These are phyloP conservation scores for Indri indri DNA, from an alignment of 2,113 vertebrate species.

Conservation along the genomic window DNA sequence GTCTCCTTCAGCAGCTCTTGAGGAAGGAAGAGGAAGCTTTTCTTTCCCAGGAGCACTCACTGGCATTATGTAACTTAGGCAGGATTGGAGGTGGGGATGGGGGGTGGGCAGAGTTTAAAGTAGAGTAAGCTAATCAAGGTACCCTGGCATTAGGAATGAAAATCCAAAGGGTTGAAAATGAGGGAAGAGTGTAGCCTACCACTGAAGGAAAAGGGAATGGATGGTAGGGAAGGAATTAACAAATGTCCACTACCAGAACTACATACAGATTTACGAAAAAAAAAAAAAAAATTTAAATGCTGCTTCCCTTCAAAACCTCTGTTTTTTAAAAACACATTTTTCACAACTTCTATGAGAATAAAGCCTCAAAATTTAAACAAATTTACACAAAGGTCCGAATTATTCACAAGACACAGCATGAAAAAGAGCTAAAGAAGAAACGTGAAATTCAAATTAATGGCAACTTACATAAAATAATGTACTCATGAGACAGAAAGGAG, in stretches of 20 bases:
- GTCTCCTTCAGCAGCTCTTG: neutral
- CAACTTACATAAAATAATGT: constrained; percentile 10
- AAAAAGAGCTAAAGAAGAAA: constrained; percentile 32
- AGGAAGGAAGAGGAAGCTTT: neutral
- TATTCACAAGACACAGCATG: neutral
- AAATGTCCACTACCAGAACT: neutral
- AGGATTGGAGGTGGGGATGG: neutral
- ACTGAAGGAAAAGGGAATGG: neutral
- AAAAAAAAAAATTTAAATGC: neutral
- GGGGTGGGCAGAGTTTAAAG: neutral
- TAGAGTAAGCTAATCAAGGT: neutral
- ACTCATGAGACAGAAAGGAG: neutral
- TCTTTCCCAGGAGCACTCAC: neutral
- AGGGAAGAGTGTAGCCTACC: neutral
- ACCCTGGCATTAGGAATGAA: neutral
- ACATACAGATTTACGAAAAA: neutral
- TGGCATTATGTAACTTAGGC: neutral
- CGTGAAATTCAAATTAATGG: neutral
- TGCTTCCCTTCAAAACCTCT: neutral
- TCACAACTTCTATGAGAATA: neutral
- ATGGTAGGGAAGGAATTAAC: neutral
- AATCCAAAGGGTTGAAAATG: neutral
- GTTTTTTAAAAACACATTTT: neutral
- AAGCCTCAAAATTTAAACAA: neutral
- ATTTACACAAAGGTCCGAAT: constrained; percentile 31